A percentile compares a stretch with the other conserved stretches of the same genome.
These are phyloP conservation scores for Cheumatopsyche charites DNA, from an alignment of 1,140 invertebrate species.

Conservation along the genomic window DNA sequence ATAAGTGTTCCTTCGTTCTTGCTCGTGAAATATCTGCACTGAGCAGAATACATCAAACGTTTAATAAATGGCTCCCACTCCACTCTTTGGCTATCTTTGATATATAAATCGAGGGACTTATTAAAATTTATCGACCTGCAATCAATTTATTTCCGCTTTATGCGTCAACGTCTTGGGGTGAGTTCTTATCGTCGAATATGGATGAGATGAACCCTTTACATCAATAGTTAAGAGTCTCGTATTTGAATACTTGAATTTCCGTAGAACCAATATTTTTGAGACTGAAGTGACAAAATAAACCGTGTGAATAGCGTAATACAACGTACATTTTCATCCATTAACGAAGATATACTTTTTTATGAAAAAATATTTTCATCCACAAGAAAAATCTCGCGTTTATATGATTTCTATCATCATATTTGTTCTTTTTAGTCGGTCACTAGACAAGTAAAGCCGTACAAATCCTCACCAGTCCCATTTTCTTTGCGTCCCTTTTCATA, in stretches of 20 bases:
- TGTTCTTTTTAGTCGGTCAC: background rate
- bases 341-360: too few species aligned
- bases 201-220: conserved; percentile 46
- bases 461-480: background rate
- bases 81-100: background rate
- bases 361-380: background rate
- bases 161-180: conserved; percentile 4
- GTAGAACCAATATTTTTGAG: too few species aligned
- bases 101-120: conserved; percentile 36
- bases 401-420: background rate
- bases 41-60: too few species aligned
- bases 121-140: conserved; percentile 30
- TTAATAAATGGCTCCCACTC: conserved; percentile 3
- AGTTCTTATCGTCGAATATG: conserved; percentile 44
- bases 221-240: conserved; percentile 28
- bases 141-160: conserved; percentile 45
- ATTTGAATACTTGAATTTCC: too few species aligned
- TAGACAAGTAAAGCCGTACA: background rate
- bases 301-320: too few species aligned
- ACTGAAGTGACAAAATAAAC: too few species aligned
- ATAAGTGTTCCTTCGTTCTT: background rate
- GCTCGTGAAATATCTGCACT: background rate
- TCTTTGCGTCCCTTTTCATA: background rate
- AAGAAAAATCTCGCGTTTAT: background rate
- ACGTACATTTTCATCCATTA: too few species aligned